Evolutionary conservation across 2,888 invertebrate genomes (phyloP).

Genomic region (Xanthorhoe designata): DNA sequence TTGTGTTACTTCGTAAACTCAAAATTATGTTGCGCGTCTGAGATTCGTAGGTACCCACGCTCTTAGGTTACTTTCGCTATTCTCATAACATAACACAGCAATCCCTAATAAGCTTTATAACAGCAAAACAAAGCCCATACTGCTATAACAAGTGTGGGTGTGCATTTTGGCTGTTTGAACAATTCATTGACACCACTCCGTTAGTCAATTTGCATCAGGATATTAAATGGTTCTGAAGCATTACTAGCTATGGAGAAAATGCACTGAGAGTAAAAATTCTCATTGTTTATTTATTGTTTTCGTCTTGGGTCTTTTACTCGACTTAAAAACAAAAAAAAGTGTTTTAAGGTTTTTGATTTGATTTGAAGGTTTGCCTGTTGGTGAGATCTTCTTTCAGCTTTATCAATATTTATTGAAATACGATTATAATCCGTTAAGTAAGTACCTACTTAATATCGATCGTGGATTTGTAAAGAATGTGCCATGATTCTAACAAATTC

Average conservation of each 20-base stretch:
- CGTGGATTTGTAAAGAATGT: too few species aligned
- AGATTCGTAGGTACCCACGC: background rate
- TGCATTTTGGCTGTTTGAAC: conserved; percentile 22
- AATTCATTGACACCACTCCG: conserved; percentile 27
- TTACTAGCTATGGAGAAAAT: conserved; percentile 17
- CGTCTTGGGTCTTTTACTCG: too few species aligned
- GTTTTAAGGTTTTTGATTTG: too few species aligned
- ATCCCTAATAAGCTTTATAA: conserved; percentile 1
- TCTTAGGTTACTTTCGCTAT: background rate
- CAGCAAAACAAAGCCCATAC: background rate
- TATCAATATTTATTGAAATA: too few species aligned
- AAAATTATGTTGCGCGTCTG: too few species aligned
- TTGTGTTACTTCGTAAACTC: too few species aligned
- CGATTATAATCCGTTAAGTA: too few species aligned
- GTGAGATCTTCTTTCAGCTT: too few species aligned
- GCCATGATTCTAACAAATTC: too few species aligned
- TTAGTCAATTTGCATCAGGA: conserved; percentile 20
- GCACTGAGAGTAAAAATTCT: background rate
- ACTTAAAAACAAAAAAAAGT: too few species aligned
- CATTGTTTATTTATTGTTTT: background rate
- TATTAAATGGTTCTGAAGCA: conserved; percentile 25
- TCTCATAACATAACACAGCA: background rate
- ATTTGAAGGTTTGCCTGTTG: too few species aligned
- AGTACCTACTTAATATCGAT: too few species aligned
- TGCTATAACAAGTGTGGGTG: conserved; percentile 3